Conservation (phyloP, 53 echinoderm and acorn worm genomes). For the Mesocentrotus franciscanus region DNA sequence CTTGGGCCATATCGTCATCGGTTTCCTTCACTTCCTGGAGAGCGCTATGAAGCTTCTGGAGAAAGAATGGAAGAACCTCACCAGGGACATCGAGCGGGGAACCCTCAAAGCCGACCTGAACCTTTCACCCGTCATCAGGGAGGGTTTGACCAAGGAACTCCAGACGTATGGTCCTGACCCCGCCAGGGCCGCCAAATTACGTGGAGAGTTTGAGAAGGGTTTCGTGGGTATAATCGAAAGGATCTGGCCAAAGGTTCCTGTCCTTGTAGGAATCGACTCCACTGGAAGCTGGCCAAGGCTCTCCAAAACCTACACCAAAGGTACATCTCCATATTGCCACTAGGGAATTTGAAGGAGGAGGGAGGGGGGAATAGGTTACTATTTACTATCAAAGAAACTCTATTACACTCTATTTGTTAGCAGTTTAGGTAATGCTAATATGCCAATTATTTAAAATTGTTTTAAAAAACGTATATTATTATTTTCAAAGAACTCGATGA, state of each 20-base stretch:
- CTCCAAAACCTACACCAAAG: constrained; percentile 50
- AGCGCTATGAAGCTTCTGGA: constrained; percentile 46
- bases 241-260: constrained; percentile 80
- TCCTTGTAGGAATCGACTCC: constrained; percentile 59
- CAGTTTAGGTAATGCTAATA: too few species aligned
- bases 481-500: too few species aligned
- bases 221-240: constrained; percentile 77
- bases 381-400: too few species aligned
- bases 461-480: too few species aligned
- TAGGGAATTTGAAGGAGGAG: too few species aligned
- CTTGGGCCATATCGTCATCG: not conserved
- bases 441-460: too few species aligned
- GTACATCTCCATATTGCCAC: constrained; percentile 29
- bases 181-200: constrained; percentile 64
- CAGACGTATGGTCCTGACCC: constrained; percentile 51
- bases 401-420: too few species aligned
- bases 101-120: constrained; percentile 4
- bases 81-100: constrained; percentile 19
- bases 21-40: constrained; percentile 6
- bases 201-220: constrained; percentile 79
- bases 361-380: too few species aligned
- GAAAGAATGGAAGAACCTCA: constrained; percentile 27
- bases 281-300: constrained; percentile 61
- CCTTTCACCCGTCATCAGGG: not conserved
- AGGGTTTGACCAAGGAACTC: not conserved